These are phyloP conservation scores for Parelbella ahira DNA, from an alignment of 2,888 invertebrate genomes.

Conservation along the genomic window DNA sequence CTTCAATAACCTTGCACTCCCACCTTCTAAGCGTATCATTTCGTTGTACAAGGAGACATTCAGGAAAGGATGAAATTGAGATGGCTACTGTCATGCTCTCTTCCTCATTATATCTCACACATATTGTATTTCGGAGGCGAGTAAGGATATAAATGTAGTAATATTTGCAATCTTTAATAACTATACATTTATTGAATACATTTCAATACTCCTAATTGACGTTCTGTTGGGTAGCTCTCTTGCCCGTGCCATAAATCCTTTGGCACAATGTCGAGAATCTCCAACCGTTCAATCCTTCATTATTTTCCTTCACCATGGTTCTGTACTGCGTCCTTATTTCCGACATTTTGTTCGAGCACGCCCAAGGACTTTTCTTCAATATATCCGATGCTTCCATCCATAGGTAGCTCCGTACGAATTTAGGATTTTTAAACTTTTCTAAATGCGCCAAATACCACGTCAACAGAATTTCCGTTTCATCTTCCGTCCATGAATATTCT, in stretches of 20 bases:
- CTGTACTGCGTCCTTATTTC: slow-evolving; percentile 63
- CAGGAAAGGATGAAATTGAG: no score
- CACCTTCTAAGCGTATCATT: no score
- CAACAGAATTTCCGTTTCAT: slow-evolving; percentile 53
- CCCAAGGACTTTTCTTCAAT: slow-evolving; percentile 56
- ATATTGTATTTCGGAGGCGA: no score
- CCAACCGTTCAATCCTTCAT: slow-evolving; percentile 51
- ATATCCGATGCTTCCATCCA: slow-evolving; percentile 63
- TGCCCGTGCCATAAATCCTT: slow-evolving; percentile 70
- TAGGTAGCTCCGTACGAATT: slow-evolving; percentile 58
- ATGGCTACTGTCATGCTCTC: no score
- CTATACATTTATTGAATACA: no score
- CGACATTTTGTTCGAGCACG: slow-evolving; percentile 68
- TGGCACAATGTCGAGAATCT: slow-evolving; percentile 62
- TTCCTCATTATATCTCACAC: no score
- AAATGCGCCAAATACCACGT: slow-evolving; percentile 66
- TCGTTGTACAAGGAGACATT: no score
- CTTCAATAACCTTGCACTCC: no score
- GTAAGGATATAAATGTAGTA: no score
- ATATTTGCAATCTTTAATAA: no score
- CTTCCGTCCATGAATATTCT: slow-evolving; percentile 52
- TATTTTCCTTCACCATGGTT: slow-evolving; percentile 55
- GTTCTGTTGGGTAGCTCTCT: no score
- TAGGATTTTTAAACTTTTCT: slow-evolving; percentile 70
- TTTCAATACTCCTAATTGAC: no score